These are phyloP conservation scores for Mycalesis mineus DNA, from an alignment of 2,888 invertebrate genomes.

Conservation along the genomic window DNA sequence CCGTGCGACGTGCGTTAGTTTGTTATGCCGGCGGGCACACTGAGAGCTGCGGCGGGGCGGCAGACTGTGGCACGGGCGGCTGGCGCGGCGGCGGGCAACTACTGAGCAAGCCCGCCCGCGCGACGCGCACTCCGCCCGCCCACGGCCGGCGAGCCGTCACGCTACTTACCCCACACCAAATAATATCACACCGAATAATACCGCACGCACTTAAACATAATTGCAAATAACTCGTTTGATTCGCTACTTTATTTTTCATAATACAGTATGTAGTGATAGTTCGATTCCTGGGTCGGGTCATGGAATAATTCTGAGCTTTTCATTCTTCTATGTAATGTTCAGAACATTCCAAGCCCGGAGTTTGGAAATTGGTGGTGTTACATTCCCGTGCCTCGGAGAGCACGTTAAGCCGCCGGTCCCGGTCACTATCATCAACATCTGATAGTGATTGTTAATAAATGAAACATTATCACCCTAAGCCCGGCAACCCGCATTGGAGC, in stretches of 20 bases:
- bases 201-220: slow-evolving; percentile 26
- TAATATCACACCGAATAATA: slow-evolving; percentile 50
- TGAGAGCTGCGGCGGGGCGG: slow-evolving; percentile 37
- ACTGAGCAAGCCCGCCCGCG: slow-evolving; percentile 43
- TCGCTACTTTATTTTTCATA: slow-evolving; percentile 13
- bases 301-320: too few relatives aligned
- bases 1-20: slow-evolving; percentile 42
- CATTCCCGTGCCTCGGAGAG: too few relatives aligned
- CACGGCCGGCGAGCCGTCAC: slow-evolving; percentile 57
- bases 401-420: too few relatives aligned
- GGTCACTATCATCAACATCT: too few relatives aligned
- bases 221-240: slow-evolving; percentile 28
- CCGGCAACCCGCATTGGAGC: too few relatives aligned
- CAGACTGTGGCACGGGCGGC: slow-evolving; percentile 68
- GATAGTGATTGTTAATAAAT: too few relatives aligned
- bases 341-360: too few relatives aligned
- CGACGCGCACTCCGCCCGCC: slow-evolving; percentile 57
- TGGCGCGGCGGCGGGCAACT: slow-evolving; percentile 60
- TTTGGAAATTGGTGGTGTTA: too few relatives aligned
- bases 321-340: too few relatives aligned
- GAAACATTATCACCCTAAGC: too few relatives aligned
- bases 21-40: slow-evolving; percentile 59
- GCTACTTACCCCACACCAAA: slow-evolving; percentile 62
- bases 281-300: too few relatives aligned
- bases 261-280: too few relatives aligned